Base-by-base conservation (phyloP, 2,888 invertebrate genomes). In the Priapulus caudatus region DNA sequence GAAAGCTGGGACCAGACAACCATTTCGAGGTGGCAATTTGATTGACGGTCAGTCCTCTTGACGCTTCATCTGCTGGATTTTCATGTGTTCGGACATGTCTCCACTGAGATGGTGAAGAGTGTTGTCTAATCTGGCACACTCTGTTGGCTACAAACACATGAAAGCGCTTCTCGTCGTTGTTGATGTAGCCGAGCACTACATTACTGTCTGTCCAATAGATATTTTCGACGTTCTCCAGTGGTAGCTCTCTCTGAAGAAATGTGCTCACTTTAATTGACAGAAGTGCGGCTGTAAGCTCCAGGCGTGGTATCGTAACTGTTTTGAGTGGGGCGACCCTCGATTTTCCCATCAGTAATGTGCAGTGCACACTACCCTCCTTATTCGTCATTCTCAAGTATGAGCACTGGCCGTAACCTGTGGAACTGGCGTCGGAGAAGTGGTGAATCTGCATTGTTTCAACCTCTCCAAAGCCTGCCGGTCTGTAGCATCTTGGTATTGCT, bases 291-390 rank as follows among this genome's bases (percentile, higher is more conserved):
- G 54, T 52, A 4, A 60, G 52, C 52, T 59, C 59, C n/a, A 59
- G 48, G 16, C 59, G 33, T 2, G 58, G 58, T 44, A 54, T 53
- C 20, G 57, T 58, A 10, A 59, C 49, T 16, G 33, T 47, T 43
- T 59, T 61, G 23, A 55, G 47, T 4, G 60, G 60, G 2, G 56
- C n/a, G n/a, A n/a, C n/a, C n/a, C n/a, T n/a, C n/a, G n/a, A n/a
- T n/a, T n/a, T n/a, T n/a, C n/a, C n/a, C n/a, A n/a, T n/a, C n/a
- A n/a, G n/a, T n/a, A n/a, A n/a, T n/a, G n/a, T n/a, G n/a, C n/a
- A n/a, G n/a, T n/a, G n/a, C n/a, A n/a, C n/a, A n/a, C n/a, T n/a
- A n/a, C n/a, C n/a, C n/a, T n/a, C n/a, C n/a, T n/a, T n/a, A n/a
- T n/a, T n/a, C n/a, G n/a, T n/a, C n/a, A n/a, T n/a, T n/a, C n/a